Base-by-base conservation (phyloP, 2,888 invertebrate genomes). In the Scaptomyza cyrtandrae region DNA sequence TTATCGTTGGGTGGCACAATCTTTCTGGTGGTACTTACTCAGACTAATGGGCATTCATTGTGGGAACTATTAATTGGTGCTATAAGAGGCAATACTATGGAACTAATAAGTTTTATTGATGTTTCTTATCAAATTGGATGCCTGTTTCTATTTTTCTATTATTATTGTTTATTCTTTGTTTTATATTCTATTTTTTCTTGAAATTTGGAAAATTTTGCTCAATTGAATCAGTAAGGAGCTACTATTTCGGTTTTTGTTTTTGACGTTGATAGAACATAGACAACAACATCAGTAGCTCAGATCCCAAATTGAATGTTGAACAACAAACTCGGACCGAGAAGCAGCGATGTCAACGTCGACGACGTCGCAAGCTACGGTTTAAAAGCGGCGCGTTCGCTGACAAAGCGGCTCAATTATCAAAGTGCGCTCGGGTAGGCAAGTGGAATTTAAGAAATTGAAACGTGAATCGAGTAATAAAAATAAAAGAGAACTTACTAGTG, bases 301-400 rank as follows among this genome's bases (percentile, higher is more conserved):
- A 69, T 75, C 78, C 69, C 67, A 73, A 86, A 86, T 83, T 78
- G 56, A 83, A 75, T 73, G 57, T 63, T 83, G 71, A 84, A 83
- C 75, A 86, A 86, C 66, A 74, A 77, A 54, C 58, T 56, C 11
- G 33, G 11, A n/a, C 73, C 31, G 60, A 43, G 54, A 24, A 0
- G 29, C 60, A 37, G 56, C 65, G 56, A 35, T 19, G 35, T 35
- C 49, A 6, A 39, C 53, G 14, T 27, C 33, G 7, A 35, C 55
- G 63, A 44, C 27, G 31, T 14, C 62, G 57, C 5, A 39, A 48
- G 29, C 55, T 31, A 57, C 53, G 57, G 66, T 61, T 81, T 85
- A 82, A 76, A 83, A 87, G 49, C 58, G 24, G 44, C 60, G 56
- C 5, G 19, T 19, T 19, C 52, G 41, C 41, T 48, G 27, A 29